A percentile compares a stretch with the other conserved stretches of the same genome.
phyloP scores from a whole-genome alignment of 2,888 invertebrate genomes.

The Nymphalis urticae region DNA sequence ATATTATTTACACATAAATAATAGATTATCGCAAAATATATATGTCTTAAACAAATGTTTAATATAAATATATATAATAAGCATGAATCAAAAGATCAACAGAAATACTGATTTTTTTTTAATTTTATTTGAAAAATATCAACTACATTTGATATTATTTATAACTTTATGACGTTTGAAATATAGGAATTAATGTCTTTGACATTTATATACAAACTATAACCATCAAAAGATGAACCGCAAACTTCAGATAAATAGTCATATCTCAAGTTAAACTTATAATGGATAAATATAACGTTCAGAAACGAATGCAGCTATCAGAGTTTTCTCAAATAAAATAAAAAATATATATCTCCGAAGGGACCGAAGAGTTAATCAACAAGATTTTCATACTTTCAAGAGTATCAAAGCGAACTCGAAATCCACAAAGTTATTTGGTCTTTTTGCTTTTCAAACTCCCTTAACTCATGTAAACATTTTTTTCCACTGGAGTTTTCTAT shows the following conservation, averaged over 20 bases:
- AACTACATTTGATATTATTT: too few relatives aligned
- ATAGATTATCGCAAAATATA: too few relatives aligned
- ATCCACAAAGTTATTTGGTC: conserved; percentile 61
- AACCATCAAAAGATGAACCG: too few relatives aligned
- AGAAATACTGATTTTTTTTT: too few relatives aligned
- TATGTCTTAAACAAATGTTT: too few relatives aligned
- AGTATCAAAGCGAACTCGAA: conserved; percentile 66
- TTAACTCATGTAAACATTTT: conserved; percentile 53
- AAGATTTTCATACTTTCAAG: conserved; percentile 66
- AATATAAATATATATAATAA: background rate
- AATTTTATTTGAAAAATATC: too few relatives aligned
- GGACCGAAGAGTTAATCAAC: conserved; percentile 70
- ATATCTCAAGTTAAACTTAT: background rate
- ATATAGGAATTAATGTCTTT: too few relatives aligned
- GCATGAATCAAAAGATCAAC: background rate
- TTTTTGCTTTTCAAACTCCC: conserved; percentile 49
- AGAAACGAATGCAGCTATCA: conserved; percentile 28
- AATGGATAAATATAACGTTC: background rate
- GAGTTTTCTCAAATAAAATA: conserved; percentile 27
- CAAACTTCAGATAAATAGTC: background rate
- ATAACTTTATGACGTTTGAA: too few relatives aligned
- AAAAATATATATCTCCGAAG: conserved; percentile 40
- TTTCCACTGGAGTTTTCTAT: conserved; percentile 45
- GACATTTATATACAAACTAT: too few relatives aligned
- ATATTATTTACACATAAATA: too few relatives aligned